Base-by-base conservation (phyloP, 2,888 invertebrate genomes). In the Drosophila anceps region DNA sequence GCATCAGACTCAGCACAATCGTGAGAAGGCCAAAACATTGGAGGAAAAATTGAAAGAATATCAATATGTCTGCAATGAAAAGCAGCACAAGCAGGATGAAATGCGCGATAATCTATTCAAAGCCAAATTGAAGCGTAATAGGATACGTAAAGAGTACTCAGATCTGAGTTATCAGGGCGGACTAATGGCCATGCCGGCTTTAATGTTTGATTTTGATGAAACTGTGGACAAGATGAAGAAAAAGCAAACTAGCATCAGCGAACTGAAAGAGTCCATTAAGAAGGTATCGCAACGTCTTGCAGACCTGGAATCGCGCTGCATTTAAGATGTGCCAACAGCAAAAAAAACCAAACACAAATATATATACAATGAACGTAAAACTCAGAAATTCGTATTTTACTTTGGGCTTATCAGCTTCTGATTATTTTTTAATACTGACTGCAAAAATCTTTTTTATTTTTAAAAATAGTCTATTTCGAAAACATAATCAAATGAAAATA, bases 171-270 rank as follows among this genome's bases (percentile, higher is more conserved):
- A 71, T 24, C 79, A 91, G 39, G 84, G 91, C 29, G 93, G 92
- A 1, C 71, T 93, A 0, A 67, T 92, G 6, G 79, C 90, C 37
- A 92, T 92, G 69, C 92, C 91, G 0, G 75, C 79, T 0, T 71
- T 93, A 4, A 76, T 93, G 76, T 44, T 77, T 7, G 92, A 93
- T 55, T 93, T 80, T 55, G 93, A 93, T 63, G 31, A 29, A 0
- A 92, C 92, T 0, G 64, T 80, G 0, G 51, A 76, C 0, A 78
- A 51, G 12, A 33, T 88, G 0, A 51, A 35, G 0, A 31, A n/a
- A 1, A 65, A 84, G 1, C 72, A 63, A 9, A 37, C 24, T 0
- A 60, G 15, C 10, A 64, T 91, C 0, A 35, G 57, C 2, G 58
- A 67, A 15, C 65, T 91, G 9, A 85, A 44, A 1, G 33, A 33